phyloP scores from a whole-genome alignment of 2,797 vertebrate species.

The Carcharodon carcharias region DNA sequence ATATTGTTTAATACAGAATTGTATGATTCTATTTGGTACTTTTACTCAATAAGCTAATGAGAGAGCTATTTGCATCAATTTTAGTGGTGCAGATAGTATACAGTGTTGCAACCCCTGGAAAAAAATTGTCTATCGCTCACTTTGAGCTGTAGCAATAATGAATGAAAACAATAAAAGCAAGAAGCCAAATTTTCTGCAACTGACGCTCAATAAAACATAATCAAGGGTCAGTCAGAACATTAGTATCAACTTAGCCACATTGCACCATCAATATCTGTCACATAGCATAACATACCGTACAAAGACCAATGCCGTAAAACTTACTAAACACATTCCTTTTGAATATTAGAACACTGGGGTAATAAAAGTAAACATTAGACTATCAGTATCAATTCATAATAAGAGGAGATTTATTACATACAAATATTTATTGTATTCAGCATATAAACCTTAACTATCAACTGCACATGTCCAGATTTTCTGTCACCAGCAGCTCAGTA shows the following conservation, averaged over 20 bases:
- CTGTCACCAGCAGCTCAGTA: not conserved
- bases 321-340: not conserved
- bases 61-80: not conserved
- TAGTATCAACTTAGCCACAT: not conserved
- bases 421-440: slow-evolving; percentile 4
- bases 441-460: not conserved
- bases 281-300: not conserved
- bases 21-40: not conserved
- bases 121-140: not conserved
- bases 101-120: not conserved
- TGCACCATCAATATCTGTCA: not conserved
- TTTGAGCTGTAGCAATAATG: not conserved
- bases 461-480: not conserved
- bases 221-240: not conserved
- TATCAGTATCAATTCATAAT: not conserved
- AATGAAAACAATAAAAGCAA: not conserved
- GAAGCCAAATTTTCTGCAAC: not conserved
- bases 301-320: not conserved
- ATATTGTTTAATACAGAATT: not conserved
- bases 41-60: not conserved
- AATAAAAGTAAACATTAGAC: not conserved
- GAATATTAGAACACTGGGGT: not conserved
- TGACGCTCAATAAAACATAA: not conserved
- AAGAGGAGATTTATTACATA: not conserved
- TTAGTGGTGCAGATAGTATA: not conserved